Percentiles rank a stretch among this genome's conserved stretches.
Evolutionary conservation across 1,140 invertebrate genomes (phyloP).

Genomic region (Maconellicoccus hirsutus): DNA sequence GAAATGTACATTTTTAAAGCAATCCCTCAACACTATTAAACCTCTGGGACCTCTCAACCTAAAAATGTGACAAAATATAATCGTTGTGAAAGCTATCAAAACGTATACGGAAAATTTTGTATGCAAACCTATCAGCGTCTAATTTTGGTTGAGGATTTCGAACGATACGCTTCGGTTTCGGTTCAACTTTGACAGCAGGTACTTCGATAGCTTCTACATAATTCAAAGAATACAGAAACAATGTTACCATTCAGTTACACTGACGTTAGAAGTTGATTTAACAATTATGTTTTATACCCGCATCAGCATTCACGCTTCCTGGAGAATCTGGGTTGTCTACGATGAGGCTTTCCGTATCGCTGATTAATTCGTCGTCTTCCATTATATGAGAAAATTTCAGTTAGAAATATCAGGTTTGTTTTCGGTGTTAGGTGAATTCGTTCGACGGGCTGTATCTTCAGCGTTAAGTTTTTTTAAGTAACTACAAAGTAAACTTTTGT

Average conservation of each 20-base stretch:
- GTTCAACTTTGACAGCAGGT: conserved; percentile 15
- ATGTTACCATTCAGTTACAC: too few species aligned
- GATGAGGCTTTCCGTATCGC: too few species aligned
- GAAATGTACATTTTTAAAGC: conserved; percentile 72
- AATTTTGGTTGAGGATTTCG: conserved; percentile 28
- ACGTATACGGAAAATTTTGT: not conserved
- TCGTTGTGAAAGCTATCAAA: not conserved
- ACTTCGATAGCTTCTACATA: not conserved
- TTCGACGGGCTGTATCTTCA: not conserved
- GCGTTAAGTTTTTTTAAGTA: conserved; percentile 29
- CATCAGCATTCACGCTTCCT: too few species aligned
- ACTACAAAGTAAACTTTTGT: conserved; percentile 30
- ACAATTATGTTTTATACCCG: too few species aligned
- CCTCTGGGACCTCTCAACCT: conserved; percentile 61
- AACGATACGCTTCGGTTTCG: conserved; percentile 25
- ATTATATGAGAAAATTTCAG: too few species aligned
- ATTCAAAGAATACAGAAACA: too few species aligned
- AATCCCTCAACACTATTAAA: conserved; percentile 58
- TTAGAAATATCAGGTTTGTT: too few species aligned
- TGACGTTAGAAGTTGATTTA: too few species aligned
- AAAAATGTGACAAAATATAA: conserved; percentile 23
- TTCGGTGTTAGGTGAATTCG: too few species aligned
- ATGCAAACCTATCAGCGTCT: conserved; percentile 24
- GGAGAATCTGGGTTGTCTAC: too few species aligned
- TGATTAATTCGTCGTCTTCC: too few species aligned